A percentile compares a stretch with the other conserved stretches of the same genome.
Conservation (phyloP, 2,113 vertebrate species). For the Uropsilus gracilis region DNA sequence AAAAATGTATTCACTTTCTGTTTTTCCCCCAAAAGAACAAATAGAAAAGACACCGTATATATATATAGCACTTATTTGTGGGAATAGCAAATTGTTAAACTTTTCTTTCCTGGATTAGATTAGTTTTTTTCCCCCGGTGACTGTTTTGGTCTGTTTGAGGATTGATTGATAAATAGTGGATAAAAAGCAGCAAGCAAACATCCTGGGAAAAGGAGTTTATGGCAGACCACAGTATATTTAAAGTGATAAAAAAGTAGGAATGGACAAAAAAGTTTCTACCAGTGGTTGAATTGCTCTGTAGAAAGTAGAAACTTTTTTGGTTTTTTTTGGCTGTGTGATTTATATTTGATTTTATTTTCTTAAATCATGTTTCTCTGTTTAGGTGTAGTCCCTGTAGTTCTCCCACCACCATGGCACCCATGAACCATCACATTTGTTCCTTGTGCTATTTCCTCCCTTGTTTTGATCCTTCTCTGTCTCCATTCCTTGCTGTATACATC, state of each 20-base stretch:
- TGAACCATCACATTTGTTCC: too few relatives aligned
- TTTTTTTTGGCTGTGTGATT: too few relatives aligned
- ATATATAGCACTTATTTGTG: not conserved
- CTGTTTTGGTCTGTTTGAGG: not conserved
- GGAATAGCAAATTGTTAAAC: not conserved
- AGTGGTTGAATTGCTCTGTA: not conserved
- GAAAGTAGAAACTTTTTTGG: too few relatives aligned
- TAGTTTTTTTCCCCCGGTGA: not conserved
- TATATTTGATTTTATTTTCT: too few relatives aligned
- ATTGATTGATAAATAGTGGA: not conserved
- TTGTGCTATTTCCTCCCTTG: too few relatives aligned
- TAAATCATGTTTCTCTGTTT: too few relatives aligned
- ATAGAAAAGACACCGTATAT: not conserved
- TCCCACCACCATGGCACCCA: too few relatives aligned
- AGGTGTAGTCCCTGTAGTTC: too few relatives aligned
- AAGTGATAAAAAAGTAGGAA: not conserved
- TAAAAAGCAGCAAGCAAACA: not conserved
- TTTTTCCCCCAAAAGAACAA: not conserved
- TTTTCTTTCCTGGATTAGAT: not conserved
- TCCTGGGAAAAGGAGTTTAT: not conserved
- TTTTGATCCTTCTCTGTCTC: too few relatives aligned
- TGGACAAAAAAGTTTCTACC: too few relatives aligned
- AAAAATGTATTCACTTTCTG: not conserved
- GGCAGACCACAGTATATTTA: not conserved
- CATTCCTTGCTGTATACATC: too few relatives aligned